Conservation (phyloP, 2,888 invertebrate species). For the Lasioglossum figueresi region DNA sequence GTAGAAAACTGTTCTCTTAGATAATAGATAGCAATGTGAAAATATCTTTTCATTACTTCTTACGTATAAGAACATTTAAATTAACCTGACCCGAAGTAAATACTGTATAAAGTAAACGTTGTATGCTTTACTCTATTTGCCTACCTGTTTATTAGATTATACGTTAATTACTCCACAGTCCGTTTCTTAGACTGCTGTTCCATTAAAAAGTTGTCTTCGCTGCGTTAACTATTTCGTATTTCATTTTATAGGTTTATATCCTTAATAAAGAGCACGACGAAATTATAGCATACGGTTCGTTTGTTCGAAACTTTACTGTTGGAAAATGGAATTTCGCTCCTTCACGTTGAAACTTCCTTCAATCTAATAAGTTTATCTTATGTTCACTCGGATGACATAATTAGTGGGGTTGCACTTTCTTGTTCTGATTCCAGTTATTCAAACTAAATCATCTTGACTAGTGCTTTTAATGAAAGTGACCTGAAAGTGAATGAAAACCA, state of each 20-base stretch:
- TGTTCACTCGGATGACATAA: constrained; percentile 7
- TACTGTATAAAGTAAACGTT: not conserved
- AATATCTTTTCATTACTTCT: not conserved
- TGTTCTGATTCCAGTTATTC: not conserved
- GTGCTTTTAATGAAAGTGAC: not conserved
- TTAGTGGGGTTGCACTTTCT: not conserved
- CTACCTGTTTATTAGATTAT: not conserved
- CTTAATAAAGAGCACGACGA: not conserved
- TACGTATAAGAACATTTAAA: not conserved
- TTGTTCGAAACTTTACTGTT: not conserved
- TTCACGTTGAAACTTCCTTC: constrained; percentile 11
- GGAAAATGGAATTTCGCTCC: constrained; percentile 1
- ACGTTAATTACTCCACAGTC: not conserved
- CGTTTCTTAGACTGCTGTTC: not conserved
- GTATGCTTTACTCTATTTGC: not conserved
- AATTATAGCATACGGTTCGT: constrained; percentile 4
- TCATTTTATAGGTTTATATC: constrained; percentile 7
- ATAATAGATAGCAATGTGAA: not conserved
- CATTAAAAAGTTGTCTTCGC: constrained; percentile 7
- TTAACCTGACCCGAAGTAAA: not conserved
- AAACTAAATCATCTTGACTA: not conserved
- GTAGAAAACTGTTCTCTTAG: not conserved
- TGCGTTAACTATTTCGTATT: not conserved
- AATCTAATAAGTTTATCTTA: not conserved
- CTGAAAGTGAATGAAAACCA: not conserved